These are phyloP conservation scores for Anarsia innoxiella DNA, from an alignment of 2,888 invertebrate species.

Conservation along the genomic window DNA sequence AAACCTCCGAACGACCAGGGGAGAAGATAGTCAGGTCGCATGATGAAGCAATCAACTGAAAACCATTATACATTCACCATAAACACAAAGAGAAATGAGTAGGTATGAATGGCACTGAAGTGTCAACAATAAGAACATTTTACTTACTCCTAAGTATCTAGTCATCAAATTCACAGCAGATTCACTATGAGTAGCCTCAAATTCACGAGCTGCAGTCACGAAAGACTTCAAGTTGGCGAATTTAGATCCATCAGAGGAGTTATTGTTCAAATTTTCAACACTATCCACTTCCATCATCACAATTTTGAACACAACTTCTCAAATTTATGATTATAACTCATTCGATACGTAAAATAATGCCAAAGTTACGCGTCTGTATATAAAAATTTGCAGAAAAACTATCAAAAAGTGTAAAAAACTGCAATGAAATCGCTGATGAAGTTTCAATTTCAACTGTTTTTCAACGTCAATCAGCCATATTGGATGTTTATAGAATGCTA, in stretches of 20 bases:
- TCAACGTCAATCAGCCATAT: conserved; percentile 30
- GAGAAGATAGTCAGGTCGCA: conserved; percentile 80
- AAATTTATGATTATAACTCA: neutral
- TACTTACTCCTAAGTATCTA: conserved; percentile 67
- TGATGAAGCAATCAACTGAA: conserved; percentile 77
- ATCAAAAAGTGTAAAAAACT: conserved; percentile 20
- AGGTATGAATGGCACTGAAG: no score
- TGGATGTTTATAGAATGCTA: conserved; percentile 37
- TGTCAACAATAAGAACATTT: no score
- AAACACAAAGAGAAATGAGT: no score
- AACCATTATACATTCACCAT: no score
- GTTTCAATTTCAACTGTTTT: conserved; percentile 67
- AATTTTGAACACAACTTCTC: conserved; percentile 2
- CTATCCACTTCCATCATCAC: conserved; percentile 38
- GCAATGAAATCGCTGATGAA: conserved; percentile 22
- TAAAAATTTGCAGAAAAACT: conserved; percentile 23
- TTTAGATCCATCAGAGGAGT: conserved; percentile 49
- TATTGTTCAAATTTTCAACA: conserved; percentile 41
- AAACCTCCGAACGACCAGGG: conserved; percentile 77
- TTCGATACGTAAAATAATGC: neutral
- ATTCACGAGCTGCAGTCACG: conserved; percentile 69
- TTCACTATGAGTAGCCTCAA: conserved; percentile 69
- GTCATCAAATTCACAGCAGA: conserved; percentile 68
- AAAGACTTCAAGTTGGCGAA: conserved; percentile 70
- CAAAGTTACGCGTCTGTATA: conserved; percentile 5